phyloP scores from a whole-genome alignment of 37 sponge, comb jelly and placozoan species.

The Dysidea cf. avara region DNA sequence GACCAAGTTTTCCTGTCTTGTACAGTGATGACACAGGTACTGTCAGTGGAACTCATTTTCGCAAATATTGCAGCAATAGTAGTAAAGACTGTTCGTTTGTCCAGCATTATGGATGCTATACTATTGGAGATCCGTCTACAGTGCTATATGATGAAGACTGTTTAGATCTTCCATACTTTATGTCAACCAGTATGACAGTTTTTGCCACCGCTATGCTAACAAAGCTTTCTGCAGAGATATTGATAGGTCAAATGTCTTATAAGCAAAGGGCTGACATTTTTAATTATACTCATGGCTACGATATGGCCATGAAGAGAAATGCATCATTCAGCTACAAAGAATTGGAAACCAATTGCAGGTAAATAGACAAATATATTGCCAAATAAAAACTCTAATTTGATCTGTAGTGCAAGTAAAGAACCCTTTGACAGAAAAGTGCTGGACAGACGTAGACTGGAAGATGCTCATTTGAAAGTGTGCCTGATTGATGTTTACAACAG shows the following conservation, averaged over 20 bases:
- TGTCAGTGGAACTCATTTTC: slow-evolving; percentile 5
- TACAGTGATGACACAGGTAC: not conserved
- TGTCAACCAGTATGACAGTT: slow-evolving; percentile 5
- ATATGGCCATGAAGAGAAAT: no score
- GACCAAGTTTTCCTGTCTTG: slow-evolving; percentile 4
- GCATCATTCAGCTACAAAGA: no score
- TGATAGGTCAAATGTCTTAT: slow-evolving; percentile 24
- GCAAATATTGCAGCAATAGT: slow-evolving; percentile 10
- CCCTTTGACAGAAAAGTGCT: not conserved
- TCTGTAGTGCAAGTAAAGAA: no score
- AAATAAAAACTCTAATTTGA: no score
- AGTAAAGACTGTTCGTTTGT: slow-evolving; percentile 6
- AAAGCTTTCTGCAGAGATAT: not conserved
- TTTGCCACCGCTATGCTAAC: not conserved
- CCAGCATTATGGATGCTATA: slow-evolving; percentile 16
- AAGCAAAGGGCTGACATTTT: slow-evolving; percentile 16
- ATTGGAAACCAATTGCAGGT: no score
- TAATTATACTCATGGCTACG: not conserved
- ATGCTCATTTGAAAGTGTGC: not conserved
- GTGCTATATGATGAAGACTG: slow-evolving; percentile 2
- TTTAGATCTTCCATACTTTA: slow-evolving; percentile 6
- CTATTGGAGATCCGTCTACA: not conserved
- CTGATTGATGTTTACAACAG: no score
- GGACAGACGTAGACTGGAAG: slow-evolving; percentile 8
- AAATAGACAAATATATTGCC: no score